Conservation (phyloP, 1,140 invertebrate species). For the Theocolax elegans region DNA sequence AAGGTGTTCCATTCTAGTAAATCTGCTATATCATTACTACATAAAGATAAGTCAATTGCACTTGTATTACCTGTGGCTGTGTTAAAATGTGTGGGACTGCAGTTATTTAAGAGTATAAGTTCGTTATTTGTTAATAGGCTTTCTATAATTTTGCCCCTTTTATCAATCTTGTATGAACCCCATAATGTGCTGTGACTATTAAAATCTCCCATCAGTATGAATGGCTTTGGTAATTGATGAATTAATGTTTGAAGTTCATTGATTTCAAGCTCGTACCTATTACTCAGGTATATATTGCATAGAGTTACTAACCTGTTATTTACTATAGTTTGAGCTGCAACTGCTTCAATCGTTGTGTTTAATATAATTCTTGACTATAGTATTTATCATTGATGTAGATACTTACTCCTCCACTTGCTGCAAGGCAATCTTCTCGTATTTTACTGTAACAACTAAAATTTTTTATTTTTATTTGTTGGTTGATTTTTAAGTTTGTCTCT, state of each 20-base stretch:
- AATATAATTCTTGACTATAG: conserved; percentile 43
- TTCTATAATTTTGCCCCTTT: conserved; percentile 47
- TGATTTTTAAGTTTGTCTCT: neutral
- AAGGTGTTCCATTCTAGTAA: conserved; percentile 49
- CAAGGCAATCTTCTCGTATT: conserved; percentile 6
- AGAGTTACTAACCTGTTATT: conserved; percentile 39
- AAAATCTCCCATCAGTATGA: conserved; percentile 52
- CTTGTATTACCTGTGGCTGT: conserved; percentile 42
- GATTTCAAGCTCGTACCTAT: conserved; percentile 38
- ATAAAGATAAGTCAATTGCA: conserved; percentile 49
- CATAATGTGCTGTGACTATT: conserved; percentile 54
- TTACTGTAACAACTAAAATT: neutral
- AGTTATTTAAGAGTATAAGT: conserved; percentile 46
- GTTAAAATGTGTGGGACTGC: conserved; percentile 47
- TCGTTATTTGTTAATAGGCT: conserved; percentile 32
- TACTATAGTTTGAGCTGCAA: conserved; percentile 44
- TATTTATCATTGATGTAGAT: conserved; percentile 46
- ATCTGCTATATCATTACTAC: conserved; percentile 44
- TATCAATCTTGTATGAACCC: conserved; percentile 49
- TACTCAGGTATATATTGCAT: conserved; percentile 52
- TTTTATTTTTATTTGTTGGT: neutral
- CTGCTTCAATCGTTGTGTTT: conserved; percentile 48
- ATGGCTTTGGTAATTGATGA: conserved; percentile 51
- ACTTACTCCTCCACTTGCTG: conserved; percentile 51
- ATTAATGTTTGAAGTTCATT: conserved; percentile 48